Conservation (phyloP, 2,797 vertebrate species). For the Acanthopagrus latus region DNA sequence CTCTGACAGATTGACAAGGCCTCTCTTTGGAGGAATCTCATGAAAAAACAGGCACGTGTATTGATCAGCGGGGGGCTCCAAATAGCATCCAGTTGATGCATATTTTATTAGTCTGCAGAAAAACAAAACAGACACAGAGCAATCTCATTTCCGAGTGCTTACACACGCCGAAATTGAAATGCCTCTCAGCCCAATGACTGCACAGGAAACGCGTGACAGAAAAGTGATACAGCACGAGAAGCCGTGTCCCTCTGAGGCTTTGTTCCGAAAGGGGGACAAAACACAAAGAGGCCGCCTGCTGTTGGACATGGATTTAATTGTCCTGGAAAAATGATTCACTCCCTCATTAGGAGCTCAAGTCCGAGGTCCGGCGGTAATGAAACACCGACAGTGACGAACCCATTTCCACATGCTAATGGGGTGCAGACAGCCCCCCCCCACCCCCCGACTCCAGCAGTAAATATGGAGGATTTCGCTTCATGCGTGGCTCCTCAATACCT, state of each 20-base stretch:
- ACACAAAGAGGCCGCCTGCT: conserved; percentile 32
- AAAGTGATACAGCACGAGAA: conserved; percentile 25
- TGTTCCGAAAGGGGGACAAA: conserved; percentile 35
- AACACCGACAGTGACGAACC: conserved; percentile 20
- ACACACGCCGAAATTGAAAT: conserved; percentile 66
- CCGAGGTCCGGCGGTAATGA: conserved; percentile 4
- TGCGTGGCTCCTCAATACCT: conserved; percentile 71
- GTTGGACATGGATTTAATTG: conserved; percentile 66
- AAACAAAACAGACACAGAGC: conserved; percentile 75
- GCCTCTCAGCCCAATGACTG: conserved; percentile 57
- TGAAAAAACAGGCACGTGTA: conserved; percentile 74
- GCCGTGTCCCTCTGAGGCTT: conserved; percentile 43
- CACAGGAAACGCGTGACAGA: conserved; percentile 25
- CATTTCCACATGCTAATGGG: conserved; percentile 54
- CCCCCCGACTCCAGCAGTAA: conserved; percentile 56
- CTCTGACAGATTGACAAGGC: conserved; percentile 84
- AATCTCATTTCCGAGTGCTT: conserved; percentile 76
- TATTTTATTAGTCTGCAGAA: conserved; percentile 82
- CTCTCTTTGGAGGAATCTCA: conserved; percentile 74
- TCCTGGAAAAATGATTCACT: conserved; percentile 56
- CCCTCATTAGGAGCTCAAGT: conserved; percentile 52
- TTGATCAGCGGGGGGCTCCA: conserved; percentile 77
- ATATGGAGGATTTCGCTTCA: conserved; percentile 65
- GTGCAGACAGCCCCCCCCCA: not conserved
- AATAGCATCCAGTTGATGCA: conserved; percentile 80